These are phyloP conservation scores for Carettochelys insculpta DNA, from an alignment of 2,113 vertebrate species.

Conservation along the genomic window DNA sequence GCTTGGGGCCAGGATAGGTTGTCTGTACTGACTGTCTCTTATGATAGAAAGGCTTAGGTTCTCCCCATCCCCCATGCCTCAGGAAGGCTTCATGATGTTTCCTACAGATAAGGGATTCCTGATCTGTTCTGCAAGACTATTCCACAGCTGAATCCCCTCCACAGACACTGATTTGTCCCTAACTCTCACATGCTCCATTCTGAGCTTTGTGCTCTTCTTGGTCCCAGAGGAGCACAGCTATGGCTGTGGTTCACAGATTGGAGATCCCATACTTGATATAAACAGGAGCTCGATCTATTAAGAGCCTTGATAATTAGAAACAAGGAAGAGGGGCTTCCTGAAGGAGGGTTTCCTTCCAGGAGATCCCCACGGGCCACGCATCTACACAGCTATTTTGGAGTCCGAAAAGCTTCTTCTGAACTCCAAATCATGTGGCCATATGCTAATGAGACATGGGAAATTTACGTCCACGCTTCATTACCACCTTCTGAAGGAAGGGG, in stretches of 20 bases:
- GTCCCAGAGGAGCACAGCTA: not conserved
- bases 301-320: not conserved
- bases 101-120: not conserved
- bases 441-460: too few species aligned
- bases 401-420: too few species aligned
- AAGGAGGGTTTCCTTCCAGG: too few species aligned
- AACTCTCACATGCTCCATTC: not conserved
- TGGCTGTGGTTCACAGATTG: not conserved
- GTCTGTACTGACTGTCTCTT: not conserved
- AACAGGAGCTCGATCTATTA: not conserved
- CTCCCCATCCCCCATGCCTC: too few species aligned
- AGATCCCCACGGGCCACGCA: too few species aligned
- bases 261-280: not conserved
- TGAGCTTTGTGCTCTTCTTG: not conserved
- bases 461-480: too few species aligned
- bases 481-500: too few species aligned
- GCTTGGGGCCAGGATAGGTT: not conserved
- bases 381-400: not conserved
- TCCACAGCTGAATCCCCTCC: not conserved
- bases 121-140: not conserved
- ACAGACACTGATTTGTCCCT: not conserved
- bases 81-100: not conserved
- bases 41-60: not conserved
- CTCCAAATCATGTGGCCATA: too few species aligned
- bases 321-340: too few species aligned